Conservation (phyloP, 2,888 invertebrate species). For the Gryllus longicercus region DNA sequence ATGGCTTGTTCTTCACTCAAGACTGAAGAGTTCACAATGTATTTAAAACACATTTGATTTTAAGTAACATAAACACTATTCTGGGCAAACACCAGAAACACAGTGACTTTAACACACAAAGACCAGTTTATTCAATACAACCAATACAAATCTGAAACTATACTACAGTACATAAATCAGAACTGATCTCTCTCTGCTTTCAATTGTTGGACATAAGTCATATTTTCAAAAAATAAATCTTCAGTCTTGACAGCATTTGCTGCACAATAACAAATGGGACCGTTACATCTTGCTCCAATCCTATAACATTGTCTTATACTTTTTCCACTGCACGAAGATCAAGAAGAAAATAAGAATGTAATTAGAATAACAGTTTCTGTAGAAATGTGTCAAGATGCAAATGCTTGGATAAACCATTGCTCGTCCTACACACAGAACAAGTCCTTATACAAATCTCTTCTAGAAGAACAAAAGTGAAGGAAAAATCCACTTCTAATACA, state of each 20-base stretch:
- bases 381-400: conserved; percentile 30
- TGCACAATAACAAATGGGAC: background rate
- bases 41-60: background rate
- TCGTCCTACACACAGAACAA: conserved; percentile 33
- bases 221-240: background rate
- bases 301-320: background rate
- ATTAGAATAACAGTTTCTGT: conserved; percentile 18
- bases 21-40: background rate
- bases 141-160: background rate
- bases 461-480: conserved; percentile 30
- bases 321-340: background rate
- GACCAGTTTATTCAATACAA: background rate
- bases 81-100: background rate
- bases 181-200: background rate
- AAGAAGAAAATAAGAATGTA: conserved; percentile 1
- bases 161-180: background rate
- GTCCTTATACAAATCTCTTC: conserved; percentile 32
- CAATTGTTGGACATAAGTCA: conserved; percentile 6
- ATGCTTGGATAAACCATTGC: conserved; percentile 28
- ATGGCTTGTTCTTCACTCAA: conserved; percentile 5
- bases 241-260: conserved; percentile 8
- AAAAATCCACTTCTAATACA: conserved; percentile 34
- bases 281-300: background rate
- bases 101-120: background rate
- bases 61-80: background rate